Evolutionary conservation across 1,140 invertebrate species (phyloP), one percentile per base, ranked within the genome.

Genomic region (Neodiprion virginianus): DNA sequence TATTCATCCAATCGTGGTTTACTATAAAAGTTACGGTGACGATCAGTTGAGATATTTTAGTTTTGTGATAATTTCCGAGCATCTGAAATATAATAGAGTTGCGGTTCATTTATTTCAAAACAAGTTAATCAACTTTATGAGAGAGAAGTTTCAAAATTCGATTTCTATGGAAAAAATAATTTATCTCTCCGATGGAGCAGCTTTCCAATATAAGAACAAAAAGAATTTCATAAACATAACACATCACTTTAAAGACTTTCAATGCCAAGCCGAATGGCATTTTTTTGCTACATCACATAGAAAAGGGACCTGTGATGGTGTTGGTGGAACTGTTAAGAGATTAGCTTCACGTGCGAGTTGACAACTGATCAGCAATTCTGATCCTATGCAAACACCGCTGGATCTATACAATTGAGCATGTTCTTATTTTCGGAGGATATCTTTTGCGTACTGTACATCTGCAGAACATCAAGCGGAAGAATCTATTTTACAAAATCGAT

Each of bases 221-320:
- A 81, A 85, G 77, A 80, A 83, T 71, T 74, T 85, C 68, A 21
- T 77, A 28, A 85, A 85, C 74, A 67, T 86, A 7, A 77, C 74
- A 61, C 73, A 77, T 68, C 83, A 85, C 72, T 23, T 79, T 67
- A 50, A 81, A 28, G 80, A 85, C 76, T 82, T 82, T 76, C 71
- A 74, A 12, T 48, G 83, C 7, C 28, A 71, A 12, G 81, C 79
- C 11, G 78, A 79, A 73, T 86, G 83, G 83, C 68, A 84, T 75
- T 85, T 83, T 75, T 81, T 78, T 74, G 79, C 79, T n/a, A 87
- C 83, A 12, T 72, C 73, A 28, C 85, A 86, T 77, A 83, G 84
- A 11, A 88, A 86, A 80, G 78, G 78, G 28, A 72, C 80, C 23
- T 82, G 82, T 72, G 84, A 85, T 79, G 81, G 83, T 12, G 73